phyloP scores from a whole-genome alignment of 2,113 vertebrate species.

The Panthera leo region DNA sequence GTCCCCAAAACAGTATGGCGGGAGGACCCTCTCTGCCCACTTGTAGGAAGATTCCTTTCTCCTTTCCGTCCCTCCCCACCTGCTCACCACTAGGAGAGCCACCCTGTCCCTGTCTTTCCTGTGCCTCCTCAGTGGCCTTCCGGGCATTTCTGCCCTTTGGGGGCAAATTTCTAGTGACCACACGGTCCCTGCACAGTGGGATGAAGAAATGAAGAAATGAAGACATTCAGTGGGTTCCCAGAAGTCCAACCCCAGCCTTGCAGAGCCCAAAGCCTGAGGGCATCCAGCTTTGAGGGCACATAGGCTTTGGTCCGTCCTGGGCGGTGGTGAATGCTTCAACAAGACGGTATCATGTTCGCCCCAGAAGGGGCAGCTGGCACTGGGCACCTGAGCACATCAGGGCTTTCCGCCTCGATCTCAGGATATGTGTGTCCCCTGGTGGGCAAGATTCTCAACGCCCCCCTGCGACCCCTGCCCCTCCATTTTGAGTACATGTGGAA shows the following conservation, averaged over 20 bases:
- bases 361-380: background rate
- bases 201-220: too few species aligned
- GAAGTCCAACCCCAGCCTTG: background rate
- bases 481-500: background rate
- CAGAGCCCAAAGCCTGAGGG: too few species aligned
- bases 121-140: background rate
- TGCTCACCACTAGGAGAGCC: background rate
- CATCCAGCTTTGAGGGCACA: rapidly evolving
- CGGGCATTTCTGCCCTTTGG: too few species aligned
- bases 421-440: rapidly evolving
- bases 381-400: rapidly evolving
- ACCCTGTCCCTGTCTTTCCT: background rate
- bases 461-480: background rate
- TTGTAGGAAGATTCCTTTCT: background rate
- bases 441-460: background rate
- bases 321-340: background rate
- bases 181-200: background rate
- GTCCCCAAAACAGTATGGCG: rapidly evolving
- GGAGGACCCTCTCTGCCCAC: background rate
- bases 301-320: rapidly evolving
- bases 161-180: too few species aligned
- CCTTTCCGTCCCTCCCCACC: background rate
- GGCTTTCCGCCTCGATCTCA: too few species aligned
- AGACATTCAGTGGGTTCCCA: too few species aligned
- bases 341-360: rapidly evolving